Base-by-base conservation (phyloP, 2,113 vertebrate genomes). In the Scalopus aquaticus region DNA sequence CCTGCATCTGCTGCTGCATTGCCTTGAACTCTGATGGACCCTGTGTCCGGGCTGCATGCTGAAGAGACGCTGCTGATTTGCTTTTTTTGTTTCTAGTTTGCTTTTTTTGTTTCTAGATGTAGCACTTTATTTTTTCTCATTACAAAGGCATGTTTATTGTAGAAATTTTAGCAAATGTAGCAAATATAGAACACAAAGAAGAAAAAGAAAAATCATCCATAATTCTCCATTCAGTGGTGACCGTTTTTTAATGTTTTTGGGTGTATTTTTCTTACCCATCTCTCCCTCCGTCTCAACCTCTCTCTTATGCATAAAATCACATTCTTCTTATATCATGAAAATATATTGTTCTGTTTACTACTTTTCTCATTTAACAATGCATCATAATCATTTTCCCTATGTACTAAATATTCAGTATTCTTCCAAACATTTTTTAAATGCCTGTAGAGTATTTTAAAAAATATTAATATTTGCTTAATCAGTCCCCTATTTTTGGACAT, bases 31-130 rank as follows among this genome's bases (percentile, higher is more conserved):
- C 37, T 78, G 22, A 24, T 28, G 30, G 20, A 35, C 24, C 6
- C 16, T 0, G 0, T 13, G 39, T 26, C 39, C n/a, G 12, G 11
- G 20, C 12, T 4, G 6, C 4, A 0, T 4, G 0, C 35, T n/a
- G 39, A 72, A 7, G n/a, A 74, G 24, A 30, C 37, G 2, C 16
- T 17, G 28, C 9, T 30, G 49, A 92, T 26, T 70, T 69, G 35
- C 72, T 77, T 58, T 79, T 77, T 58, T 79, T 28, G 20, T 49
- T n/a, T n/a, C n/a, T n/a, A n/a, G n/a, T 26, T 70, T 69, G 35
- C 72, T 77, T 58, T 79, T 77, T 58, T 79, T 10, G 37, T 87
- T 86, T 74, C 49, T 49, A 58, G 19, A 60, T 60, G 19, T 22
- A 49, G 60, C 16, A 30, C 49, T 49, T 74, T n/a, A 54, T 19